These are phyloP conservation scores for Xestia sexstrigata DNA, from an alignment of 2,888 invertebrate genomes.

Conservation along the genomic window DNA sequence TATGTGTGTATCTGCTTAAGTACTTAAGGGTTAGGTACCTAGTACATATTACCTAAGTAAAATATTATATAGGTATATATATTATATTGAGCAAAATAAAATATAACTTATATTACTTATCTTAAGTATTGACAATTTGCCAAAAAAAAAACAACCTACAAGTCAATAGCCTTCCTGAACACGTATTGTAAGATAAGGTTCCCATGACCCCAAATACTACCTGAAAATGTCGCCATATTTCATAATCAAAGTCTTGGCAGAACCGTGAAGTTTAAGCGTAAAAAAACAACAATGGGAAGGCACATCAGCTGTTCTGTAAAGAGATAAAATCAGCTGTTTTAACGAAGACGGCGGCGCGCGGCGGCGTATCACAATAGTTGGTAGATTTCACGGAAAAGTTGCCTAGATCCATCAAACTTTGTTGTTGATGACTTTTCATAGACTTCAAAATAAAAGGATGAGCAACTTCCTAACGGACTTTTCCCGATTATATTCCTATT, in stretches of 20 bases:
- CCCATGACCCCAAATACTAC: slow-evolving; percentile 56
- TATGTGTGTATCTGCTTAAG: no score
- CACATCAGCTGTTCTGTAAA: slow-evolving; percentile 49
- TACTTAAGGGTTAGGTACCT: not conserved
- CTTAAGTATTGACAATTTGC: not conserved
- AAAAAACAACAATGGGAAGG: slow-evolving; percentile 59
- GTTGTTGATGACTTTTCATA: not conserved
- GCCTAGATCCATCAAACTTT: slow-evolving; percentile 1
- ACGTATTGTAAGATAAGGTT: slow-evolving; percentile 34
- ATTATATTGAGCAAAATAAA: no score
- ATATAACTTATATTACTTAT: no score
- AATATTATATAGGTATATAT: no score
- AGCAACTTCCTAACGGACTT: not conserved
- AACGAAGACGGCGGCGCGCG: slow-evolving; percentile 1
- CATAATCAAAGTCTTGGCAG: slow-evolving; percentile 27
- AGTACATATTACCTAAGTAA: no score
- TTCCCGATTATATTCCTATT: not conserved
- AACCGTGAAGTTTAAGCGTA: slow-evolving; percentile 39
- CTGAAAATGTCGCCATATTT: slow-evolving; percentile 47
- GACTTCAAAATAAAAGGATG: not conserved
- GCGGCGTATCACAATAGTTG: slow-evolving; percentile 7
- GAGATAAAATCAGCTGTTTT: slow-evolving; percentile 58
- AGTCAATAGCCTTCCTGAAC: not conserved
- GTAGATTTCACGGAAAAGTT: slow-evolving; percentile 18
- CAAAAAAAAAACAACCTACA: slow-evolving; percentile 15